Evolutionary conservation across 2,113 vertebrate genomes (phyloP), one percentile per base, ranked within the genome.

Genomic region (Otus sunia): DNA sequence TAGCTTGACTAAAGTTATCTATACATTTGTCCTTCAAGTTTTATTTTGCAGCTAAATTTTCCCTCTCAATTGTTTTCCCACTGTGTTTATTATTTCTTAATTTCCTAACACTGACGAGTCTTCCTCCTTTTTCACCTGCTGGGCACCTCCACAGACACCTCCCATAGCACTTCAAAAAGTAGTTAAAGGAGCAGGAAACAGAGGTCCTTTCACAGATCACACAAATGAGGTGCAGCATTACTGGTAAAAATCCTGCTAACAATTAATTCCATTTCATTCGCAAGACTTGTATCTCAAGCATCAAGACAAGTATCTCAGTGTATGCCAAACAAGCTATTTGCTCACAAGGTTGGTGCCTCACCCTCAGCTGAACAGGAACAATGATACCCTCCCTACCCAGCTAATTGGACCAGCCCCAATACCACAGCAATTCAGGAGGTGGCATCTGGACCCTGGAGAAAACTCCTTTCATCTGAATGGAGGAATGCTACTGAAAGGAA

Each of bases 401-500:
- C 10, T 14, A 49, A 41, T 49, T 12, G 32, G 20, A 23, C 29
- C 10, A 49, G 58, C 15, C 56, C 45, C 20, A 45, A 2, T 1
- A 11, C 32, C 6, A 16, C 67, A 66, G n/a, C 32, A 36, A 30
- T 37, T 43, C n/a, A n/a, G 27, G 22, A 55, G 22, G 15, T 25
- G 17, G 30, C 7, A 49, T 30, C n/a, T 25, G 10, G 39, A 49
- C 1, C 8, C 30, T 26, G 49, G 60, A 47, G 26, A 56, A 68
- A 75, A 41, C 8, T 2, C 29, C 34, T 32, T 3, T 17, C 8
- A 1, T 26, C 34, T 20, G 29, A 47, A 53, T 1, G 2, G 19
- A 58, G 34, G 15, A 30, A 59, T 5, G 11, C 16, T 52, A 30
- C 27, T 53, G 73, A 79, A 45, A 67, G 43, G 25, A 12, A 34